A percentile compares a stretch with the other conserved stretches of the same genome.
Conservation (phyloP, 1,140 invertebrate species). For the Rhopalosiphum padi region DNA sequence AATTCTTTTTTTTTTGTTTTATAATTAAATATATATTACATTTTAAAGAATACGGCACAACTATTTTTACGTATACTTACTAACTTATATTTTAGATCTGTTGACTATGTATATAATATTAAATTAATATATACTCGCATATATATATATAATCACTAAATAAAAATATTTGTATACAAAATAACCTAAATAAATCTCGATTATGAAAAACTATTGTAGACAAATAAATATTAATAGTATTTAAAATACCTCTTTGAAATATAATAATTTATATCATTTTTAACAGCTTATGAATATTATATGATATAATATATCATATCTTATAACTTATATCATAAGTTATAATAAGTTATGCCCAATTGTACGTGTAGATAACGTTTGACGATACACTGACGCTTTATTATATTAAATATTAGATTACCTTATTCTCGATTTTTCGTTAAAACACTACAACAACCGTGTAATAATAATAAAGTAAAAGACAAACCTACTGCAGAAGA, state of each 20-base stretch:
- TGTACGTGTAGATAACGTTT: background rate
- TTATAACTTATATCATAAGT: no score
- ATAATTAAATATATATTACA: background rate
- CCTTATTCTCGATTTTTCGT: background rate
- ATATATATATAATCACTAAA: background rate
- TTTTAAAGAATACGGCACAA: background rate
- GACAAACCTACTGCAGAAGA: conserved; percentile 41
- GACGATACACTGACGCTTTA: background rate
- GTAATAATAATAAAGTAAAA: conserved; percentile 51
- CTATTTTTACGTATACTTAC: background rate
- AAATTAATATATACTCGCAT: no score
- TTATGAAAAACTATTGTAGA: background rate
- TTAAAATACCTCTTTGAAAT: background rate
- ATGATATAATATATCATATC: background rate
- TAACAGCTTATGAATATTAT: background rate
- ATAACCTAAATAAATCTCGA: background rate
- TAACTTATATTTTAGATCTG: no score
- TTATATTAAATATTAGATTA: background rate
- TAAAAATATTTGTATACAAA: background rate
- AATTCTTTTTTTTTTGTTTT: background rate
- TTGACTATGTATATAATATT: no score
- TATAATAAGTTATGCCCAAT: background rate
- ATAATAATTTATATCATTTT: background rate
- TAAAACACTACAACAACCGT: background rate
- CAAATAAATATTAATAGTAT: background rate